Conservation (phyloP, 2,113 vertebrate genomes). For the Oncorhynchus clarkii region DNA sequence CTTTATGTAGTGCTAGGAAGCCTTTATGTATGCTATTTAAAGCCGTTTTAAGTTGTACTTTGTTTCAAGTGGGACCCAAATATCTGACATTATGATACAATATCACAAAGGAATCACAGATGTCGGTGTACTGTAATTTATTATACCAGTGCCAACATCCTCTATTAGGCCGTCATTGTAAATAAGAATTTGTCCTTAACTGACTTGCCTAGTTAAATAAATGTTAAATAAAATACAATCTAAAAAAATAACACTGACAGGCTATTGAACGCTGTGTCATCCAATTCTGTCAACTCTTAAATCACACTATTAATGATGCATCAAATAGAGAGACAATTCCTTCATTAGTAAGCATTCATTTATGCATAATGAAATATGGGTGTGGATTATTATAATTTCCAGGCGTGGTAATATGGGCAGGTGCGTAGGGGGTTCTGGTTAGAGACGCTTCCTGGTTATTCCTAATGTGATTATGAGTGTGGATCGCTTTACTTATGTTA, state of each 20-base stretch:
- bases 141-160: conserved; percentile 24
- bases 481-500: conserved; percentile 61
- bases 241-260: conserved; percentile 24
- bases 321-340: conserved; percentile 48
- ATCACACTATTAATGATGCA: conserved; percentile 51
- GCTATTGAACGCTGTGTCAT: conserved; percentile 42
- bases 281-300: conserved; percentile 44
- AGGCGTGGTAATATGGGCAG: conserved; percentile 33
- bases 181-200: no score
- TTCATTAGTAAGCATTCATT: conserved; percentile 61
- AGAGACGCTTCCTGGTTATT: conserved; percentile 49
- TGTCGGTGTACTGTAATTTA: not conserved
- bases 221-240: no score
- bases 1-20: no score
- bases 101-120: not conserved
- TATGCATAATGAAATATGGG: conserved; percentile 53
- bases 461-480: conserved; percentile 70
- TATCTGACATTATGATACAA: no score
- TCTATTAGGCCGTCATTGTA: not conserved
- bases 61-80: no score
- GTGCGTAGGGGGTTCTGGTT: conserved; percentile 54
- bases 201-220: no score
- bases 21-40: no score
- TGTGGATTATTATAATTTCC: conserved; percentile 66
- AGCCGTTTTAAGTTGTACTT: no score